Base-by-base conservation (phyloP, 2,888 invertebrate genomes). In the Agriopis leucophaearia region DNA sequence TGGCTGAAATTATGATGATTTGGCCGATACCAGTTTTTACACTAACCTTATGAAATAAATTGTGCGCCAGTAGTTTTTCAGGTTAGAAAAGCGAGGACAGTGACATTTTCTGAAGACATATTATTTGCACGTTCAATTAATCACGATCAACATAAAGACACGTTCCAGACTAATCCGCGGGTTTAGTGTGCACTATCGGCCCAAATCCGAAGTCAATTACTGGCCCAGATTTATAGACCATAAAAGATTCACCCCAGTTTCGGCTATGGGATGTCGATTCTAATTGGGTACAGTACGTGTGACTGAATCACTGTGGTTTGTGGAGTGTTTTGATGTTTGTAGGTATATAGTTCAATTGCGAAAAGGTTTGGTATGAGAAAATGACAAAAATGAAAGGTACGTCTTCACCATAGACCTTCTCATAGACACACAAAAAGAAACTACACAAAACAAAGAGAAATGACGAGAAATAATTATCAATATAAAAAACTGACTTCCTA, bases 171-270 rank as follows among this genome's bases (percentile, higher is more conserved):
- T 67, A 63, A 67, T 63, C 67, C 63, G 18, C 6, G 45, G 63
- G 12, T 48, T 63, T 58, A 35, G 54, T 51, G 51, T 62, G 52
- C 57, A 63, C 67, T 67, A 67, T 67, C 58, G 58, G 58, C 44
- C 40, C 54, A 63, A 67, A 67, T 67, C 62, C 67, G 38, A 59
- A 67, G 48, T 63, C 67, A 67, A 67, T 67, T 67, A 67, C 52
- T 18, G 38, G 38, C 13, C 52, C 58, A 55, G 67, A 67, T 67
- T 67, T 67, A 67, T 67, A 55, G 67, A 16, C 67, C 58, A 67
- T 67, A 67, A 63, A 67, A 63, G 67, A 67, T 67, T 67, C 50
- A 63, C 52, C 63, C 66, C 58, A 38, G 63, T 52, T 61, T 66
- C 57, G 48, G 58, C 16, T 52, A 48, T 58, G 57, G 63, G 47